Conservation (phyloP, 1,140 invertebrate genomes). For the Brachionus asplanchnoidis region DNA sequence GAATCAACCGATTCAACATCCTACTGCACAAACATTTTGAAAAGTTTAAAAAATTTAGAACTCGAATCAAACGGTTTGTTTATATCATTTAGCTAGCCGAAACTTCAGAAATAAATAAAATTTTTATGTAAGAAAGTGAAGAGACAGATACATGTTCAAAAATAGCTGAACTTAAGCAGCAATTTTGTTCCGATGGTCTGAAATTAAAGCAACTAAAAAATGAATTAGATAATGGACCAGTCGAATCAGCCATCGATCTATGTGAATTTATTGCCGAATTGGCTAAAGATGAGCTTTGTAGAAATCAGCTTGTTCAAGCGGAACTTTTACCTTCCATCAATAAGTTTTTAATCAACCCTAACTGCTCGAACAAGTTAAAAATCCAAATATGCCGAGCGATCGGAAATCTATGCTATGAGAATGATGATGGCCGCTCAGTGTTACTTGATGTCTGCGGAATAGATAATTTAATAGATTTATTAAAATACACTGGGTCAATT, state of each 20-base stretch:
- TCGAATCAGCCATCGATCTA: not conserved
- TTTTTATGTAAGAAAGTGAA: conserved; percentile 21
- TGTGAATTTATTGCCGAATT: conserved; percentile 12
- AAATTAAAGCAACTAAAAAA: not conserved
- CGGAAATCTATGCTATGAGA: conserved; percentile 35
- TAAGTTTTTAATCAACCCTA: not conserved
- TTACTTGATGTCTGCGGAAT: not conserved
- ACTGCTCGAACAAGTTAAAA: not conserved
- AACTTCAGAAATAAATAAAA: not conserved
- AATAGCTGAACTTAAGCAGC: not conserved
- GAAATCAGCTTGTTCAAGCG: not conserved
- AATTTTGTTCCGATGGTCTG: not conserved
- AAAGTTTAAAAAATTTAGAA: conserved; percentile 5
- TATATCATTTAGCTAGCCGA: not conserved
- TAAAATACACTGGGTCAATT: not conserved
- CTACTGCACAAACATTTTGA: not conserved
- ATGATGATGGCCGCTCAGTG: not conserved
- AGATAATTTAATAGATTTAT: not conserved
- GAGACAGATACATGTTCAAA: not conserved
- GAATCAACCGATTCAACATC: not conserved
- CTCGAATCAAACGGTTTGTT: not conserved
- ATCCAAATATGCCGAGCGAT: conserved; percentile 2
- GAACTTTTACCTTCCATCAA: not conserved
- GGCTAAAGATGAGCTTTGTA: conserved; percentile 35
- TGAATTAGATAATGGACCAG: not conserved